Conservation (phyloP, 2,888 invertebrate genomes). For the Lacanobia wlatinum region DNA sequence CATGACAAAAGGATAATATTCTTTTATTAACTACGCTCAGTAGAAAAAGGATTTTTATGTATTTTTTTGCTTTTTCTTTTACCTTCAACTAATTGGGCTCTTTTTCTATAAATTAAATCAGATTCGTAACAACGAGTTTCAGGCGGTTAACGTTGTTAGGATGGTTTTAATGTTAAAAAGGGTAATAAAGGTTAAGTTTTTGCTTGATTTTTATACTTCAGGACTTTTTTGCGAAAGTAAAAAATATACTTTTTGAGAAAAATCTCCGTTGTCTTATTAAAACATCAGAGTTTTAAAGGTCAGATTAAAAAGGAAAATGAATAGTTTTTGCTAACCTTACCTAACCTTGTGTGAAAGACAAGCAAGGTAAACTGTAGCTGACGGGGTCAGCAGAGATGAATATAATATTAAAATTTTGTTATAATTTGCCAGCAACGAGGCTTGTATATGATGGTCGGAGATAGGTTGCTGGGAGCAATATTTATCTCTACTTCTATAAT, state of each 20-base stretch:
- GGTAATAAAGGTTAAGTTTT: conserved; percentile 18
- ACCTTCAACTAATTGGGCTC: conserved; percentile 48
- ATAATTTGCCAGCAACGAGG: no score
- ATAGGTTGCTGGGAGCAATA: no score
- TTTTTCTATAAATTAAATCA: conserved; percentile 57
- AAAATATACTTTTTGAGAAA: not conserved
- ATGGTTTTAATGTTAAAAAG: conserved; percentile 1
- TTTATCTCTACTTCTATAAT: no score
- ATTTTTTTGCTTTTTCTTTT: conserved; percentile 32
- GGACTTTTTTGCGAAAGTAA: not conserved
- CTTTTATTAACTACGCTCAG: conserved; percentile 58
- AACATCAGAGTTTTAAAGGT: not conserved
- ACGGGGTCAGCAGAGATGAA: no score
- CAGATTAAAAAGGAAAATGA: not conserved
- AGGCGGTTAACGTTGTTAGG: conserved; percentile 16
- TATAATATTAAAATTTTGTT: no score
- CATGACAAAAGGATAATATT: conserved; percentile 58
- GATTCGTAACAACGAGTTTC: conserved; percentile 27
- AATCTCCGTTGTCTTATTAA: not conserved
- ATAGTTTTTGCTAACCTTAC: not conserved
- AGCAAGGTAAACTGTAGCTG: no score
- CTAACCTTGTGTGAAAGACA: not conserved
- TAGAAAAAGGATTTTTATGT: conserved; percentile 44
- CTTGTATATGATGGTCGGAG: no score
- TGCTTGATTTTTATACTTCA: not conserved